These are phyloP conservation scores for Neosilurus hyrtlii DNA, from an alignment of 2,797 vertebrate genomes.

Conservation along the genomic window DNA sequence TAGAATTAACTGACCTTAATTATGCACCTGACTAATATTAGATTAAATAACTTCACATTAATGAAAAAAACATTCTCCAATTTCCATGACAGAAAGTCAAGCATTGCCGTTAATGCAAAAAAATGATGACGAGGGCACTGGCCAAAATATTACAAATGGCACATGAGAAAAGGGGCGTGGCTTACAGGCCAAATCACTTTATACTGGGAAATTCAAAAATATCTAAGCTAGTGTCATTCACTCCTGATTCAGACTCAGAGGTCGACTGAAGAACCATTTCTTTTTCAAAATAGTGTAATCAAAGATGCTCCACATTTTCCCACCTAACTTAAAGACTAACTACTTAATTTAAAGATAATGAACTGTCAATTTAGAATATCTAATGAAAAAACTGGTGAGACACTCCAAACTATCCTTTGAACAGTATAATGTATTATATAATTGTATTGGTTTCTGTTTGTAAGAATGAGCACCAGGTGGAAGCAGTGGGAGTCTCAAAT, in stretches of 20 bases:
- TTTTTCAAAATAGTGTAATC: not conserved
- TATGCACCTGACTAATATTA: not conserved
- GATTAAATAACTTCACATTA: not conserved
- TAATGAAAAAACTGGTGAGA: too few species aligned
- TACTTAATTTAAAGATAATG: too few species aligned
- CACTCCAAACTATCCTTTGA: too few species aligned
- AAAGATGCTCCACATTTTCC: too few species aligned
- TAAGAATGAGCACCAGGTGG: slow-evolving; percentile 29
- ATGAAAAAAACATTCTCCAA: not conserved
- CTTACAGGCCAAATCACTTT: not conserved
- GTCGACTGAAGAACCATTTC: too few species aligned
- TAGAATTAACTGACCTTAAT: not conserved
- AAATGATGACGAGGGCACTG: not conserved
- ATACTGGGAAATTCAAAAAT: not conserved
- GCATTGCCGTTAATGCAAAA: not conserved
- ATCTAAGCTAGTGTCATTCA: not conserved
- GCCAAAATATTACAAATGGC: not conserved
- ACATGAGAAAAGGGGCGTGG: not conserved
- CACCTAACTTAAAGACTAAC: too few species aligned
- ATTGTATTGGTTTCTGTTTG: slow-evolving; percentile 13
- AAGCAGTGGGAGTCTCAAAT: slow-evolving; percentile 15
- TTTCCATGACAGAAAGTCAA: not conserved
- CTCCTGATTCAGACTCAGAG: not conserved
- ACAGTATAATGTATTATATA: not conserved
- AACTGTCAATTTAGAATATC: too few species aligned